Conservation (phyloP, 2,888 invertebrate genomes). For the Monoplex corrugatus region DNA sequence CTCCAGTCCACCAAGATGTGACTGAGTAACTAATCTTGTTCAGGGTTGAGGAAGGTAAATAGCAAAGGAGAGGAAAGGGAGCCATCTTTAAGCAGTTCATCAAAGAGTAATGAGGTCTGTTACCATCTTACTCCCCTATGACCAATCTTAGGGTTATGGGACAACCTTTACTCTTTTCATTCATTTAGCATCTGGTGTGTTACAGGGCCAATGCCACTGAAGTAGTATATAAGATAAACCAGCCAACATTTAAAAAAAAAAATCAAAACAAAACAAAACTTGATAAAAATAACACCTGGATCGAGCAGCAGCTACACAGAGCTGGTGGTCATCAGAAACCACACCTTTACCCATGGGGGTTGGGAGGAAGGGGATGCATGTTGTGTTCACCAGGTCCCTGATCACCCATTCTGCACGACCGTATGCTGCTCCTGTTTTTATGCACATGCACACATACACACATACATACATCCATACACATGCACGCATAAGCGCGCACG, state of each 20-base stretch:
- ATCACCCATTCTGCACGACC: slow-evolving; percentile 88
- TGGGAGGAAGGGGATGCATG: slow-evolving; percentile 90
- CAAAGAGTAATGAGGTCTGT: too few relatives aligned
- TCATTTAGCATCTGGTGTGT: too few relatives aligned
- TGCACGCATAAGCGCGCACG: background rate
- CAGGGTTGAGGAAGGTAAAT: too few relatives aligned
- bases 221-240: too few relatives aligned
- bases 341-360: slow-evolving; percentile 94
- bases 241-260: background rate
- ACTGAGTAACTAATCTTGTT: too few relatives aligned
- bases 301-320: slow-evolving; percentile 93
- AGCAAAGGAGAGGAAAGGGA: too few relatives aligned
- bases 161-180: background rate
- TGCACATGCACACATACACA: background rate
- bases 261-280: background rate
- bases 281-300: slow-evolving; percentile 83
- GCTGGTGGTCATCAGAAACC: slow-evolving; percentile 83
- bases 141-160: too few relatives aligned
- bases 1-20: too few relatives aligned
- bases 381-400: slow-evolving; percentile 83
- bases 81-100: too few relatives aligned
- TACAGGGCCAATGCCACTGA: too few relatives aligned
- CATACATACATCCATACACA: background rate
- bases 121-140: too few relatives aligned
- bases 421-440: slow-evolving; percentile 87